Evolutionary conservation across 2,797 vertebrate genomes (phyloP).

Genomic region (Microtus californicus): DNA sequence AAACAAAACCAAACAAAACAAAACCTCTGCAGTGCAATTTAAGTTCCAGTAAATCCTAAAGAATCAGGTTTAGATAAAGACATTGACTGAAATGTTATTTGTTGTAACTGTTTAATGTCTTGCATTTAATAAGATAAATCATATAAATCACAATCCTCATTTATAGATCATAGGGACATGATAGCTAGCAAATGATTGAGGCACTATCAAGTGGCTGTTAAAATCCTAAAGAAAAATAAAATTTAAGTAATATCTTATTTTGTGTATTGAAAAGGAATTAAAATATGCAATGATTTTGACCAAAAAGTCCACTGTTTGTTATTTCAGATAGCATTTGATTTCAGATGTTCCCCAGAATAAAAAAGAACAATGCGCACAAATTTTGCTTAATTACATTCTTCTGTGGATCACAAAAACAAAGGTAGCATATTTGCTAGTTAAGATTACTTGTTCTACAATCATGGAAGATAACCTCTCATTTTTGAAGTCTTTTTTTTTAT

Average conservation of each 20-base stretch:
- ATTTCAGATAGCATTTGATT: conserved; percentile 16
- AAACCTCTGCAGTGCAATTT: neutral
- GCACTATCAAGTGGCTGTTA: neutral
- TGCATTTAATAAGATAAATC: neutral
- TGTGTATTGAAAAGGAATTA: neutral
- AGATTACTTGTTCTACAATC: neutral
- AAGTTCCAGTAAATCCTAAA: neutral
- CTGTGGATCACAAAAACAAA: neutral
- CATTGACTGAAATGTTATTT: neutral
- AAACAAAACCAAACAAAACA: neutral
- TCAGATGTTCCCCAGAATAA: neutral
- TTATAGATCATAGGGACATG: neutral
- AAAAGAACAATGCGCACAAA: neutral
- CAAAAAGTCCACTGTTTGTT: neutral
- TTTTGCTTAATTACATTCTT: neutral
- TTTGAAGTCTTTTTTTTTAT: neutral
- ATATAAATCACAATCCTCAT: neutral
- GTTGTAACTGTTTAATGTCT: neutral
- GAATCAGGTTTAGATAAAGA: neutral
- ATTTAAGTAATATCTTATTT: neutral
- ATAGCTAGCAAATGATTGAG: neutral
- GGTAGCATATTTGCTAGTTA: neutral
- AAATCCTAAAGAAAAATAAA: neutral
- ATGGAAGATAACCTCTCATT: neutral
- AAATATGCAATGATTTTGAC: neutral